Base-by-base conservation (phyloP, 2,888 invertebrate species). In the Eupeodes latifasciatus region DNA sequence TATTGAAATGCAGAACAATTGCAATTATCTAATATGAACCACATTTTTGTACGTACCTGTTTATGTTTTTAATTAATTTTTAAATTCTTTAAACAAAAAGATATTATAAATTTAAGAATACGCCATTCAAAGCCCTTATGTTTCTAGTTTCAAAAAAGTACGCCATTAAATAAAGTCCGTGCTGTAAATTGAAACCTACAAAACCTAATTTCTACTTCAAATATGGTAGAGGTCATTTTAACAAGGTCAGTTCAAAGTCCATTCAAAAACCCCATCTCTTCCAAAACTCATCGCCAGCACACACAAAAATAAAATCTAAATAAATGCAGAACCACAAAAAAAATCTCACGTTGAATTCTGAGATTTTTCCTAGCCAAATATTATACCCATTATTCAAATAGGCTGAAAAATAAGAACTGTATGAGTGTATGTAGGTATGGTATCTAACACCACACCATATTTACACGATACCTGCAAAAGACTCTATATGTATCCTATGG, bases 321-420 rank as follows among this genome's bases (percentile, higher is more conserved):
- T 4, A 69, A 72, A 66, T 47, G 9, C 34, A 53, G 55, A 55
- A 71, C 71, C 67, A 75, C 67, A 79, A 14, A 71, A 82, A 71
- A 75, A 75, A 78, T 55, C n/a, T 6, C 12, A 12, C 55, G 19
- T 44, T 72, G 57, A 59, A 59, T 72, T 12, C 14, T 72, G 59
- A 72, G 72, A 72, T 72, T 59, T 72, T 59, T 16, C 72, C 27
- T 34, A 72, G 6, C 71, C 59, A 72, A 72, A 72, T 27, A 55
- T 34, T 34, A 34, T 59, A 55, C 47, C 47, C 72, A 44, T 72
- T 72, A 72, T 72, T 72, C 34, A 59, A 57, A 57, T 57, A 44
- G 16, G 71, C 44, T n/a, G 4, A 66, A 57, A 55, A 49, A 19
- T 44, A 72, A 59, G 34, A 59, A 69, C 36, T 53, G 74, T 27